phyloP scores from a whole-genome alignment of 2,797 vertebrate species.

The Cryptoprocta ferox region DNA sequence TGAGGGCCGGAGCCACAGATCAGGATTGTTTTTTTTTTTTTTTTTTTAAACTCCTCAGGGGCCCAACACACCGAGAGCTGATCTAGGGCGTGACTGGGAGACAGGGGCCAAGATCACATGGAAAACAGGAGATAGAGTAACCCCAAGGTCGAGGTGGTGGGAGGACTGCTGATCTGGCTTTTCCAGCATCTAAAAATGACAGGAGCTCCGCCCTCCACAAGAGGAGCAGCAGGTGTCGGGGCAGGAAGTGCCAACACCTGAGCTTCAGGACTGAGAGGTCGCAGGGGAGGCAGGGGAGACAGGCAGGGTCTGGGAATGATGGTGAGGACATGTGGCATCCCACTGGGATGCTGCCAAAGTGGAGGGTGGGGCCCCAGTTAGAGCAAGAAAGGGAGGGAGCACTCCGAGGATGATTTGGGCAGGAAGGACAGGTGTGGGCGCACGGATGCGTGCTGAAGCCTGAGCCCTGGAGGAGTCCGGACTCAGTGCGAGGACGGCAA shows the following conservation, averaged over 20 bases:
- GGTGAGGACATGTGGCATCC: too few relatives aligned
- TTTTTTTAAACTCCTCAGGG: neutral
- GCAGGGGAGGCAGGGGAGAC: rapidly evolving
- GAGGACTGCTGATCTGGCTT: neutral
- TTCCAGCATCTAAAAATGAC: neutral
- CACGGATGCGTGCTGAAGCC: neutral
- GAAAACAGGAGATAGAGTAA: neutral
- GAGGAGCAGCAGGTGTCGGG: neutral
- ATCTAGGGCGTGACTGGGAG: neutral
- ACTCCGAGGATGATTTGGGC: neutral
- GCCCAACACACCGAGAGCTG: neutral
- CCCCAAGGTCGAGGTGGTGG: too few relatives aligned
- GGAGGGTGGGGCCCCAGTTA: too few relatives aligned
- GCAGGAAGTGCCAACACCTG: neutral
- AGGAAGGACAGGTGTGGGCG: neutral
- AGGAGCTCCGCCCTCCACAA: neutral
- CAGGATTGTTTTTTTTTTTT: too few relatives aligned
- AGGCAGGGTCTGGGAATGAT: neutral
- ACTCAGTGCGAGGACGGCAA: rapidly evolving
- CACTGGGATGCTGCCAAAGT: neutral
- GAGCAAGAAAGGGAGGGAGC: neutral
- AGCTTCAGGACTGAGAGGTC: too few relatives aligned
- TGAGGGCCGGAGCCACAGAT: rapidly evolving
- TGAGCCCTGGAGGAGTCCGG: neutral
- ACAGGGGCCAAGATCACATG: neutral